A percentile compares a stretch with the other conserved stretches of the same genome.
These are phyloP conservation scores for Dreissena rostriformis DNA, from an alignment of 1,140 invertebrate species.

Conservation along the genomic window DNA sequence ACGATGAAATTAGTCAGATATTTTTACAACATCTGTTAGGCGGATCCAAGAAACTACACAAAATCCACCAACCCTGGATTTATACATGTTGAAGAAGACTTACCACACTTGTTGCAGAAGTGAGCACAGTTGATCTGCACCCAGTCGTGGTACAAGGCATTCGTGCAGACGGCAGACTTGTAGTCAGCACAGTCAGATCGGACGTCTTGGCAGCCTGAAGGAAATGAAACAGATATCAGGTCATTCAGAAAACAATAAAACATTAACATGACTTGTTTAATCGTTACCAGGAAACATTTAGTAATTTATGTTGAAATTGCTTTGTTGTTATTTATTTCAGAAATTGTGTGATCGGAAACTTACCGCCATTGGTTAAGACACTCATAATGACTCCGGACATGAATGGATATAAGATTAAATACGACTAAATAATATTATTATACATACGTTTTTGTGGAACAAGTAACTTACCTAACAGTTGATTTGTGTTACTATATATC, in stretches of 20 bases:
- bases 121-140: conserved; percentile 1
- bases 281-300: not conserved
- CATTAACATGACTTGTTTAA: not conserved
- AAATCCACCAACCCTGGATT: not conserved
- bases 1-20: too few species aligned
- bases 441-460: too few species aligned
- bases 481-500: too few species aligned
- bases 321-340: not conserved
- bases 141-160: not conserved
- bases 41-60: not conserved
- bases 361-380: not conserved
- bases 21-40: not conserved
- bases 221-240: too few species aligned
- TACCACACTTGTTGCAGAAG: conserved; percentile 34
- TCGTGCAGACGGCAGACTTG: conserved; percentile 14
- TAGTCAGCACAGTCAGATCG: conserved; percentile 14
- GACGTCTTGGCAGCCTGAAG: conserved; percentile 18
- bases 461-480: too few species aligned
- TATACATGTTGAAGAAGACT: not conserved
- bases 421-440: too few species aligned
- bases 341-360: not conserved
- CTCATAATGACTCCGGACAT: not conserved
- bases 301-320: not conserved
- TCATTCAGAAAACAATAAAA: not conserved
- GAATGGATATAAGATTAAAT: not conserved